A percentile compares a stretch with the other conserved stretches of the same genome.
Evolutionary conservation across 2,113 vertebrate species (phyloP).

Genomic region (Nematolebias whitei): DNA sequence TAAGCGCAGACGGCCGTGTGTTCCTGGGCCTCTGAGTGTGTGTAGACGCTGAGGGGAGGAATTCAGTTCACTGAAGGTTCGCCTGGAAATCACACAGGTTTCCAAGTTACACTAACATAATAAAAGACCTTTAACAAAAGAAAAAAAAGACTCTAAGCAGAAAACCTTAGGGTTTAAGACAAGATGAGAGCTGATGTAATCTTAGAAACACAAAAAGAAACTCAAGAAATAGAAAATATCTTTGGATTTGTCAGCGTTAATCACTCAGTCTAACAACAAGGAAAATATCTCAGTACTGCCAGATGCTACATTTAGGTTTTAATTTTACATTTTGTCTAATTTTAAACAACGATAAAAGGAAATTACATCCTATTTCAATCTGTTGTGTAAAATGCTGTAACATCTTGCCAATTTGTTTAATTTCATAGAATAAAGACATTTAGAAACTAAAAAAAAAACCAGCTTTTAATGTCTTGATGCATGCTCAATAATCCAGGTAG

Average conservation of each 20-base stretch:
- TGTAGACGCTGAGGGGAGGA: slow-evolving; percentile 44
- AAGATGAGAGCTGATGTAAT: slow-evolving; percentile 25
- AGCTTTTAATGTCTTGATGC: no score
- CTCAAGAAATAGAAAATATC: slow-evolving; percentile 16
- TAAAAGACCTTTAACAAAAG: background rate
- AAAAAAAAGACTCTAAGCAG: background rate
- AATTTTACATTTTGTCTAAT: background rate
- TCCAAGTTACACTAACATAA: slow-evolving; percentile 25
- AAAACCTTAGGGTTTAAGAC: background rate
- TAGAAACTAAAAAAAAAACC: no score
- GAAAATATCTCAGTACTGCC: background rate
- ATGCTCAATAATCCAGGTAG: no score
- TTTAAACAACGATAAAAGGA: no score
- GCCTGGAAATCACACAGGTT: slow-evolving; percentile 57
- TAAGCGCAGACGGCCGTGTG: slow-evolving; percentile 64
- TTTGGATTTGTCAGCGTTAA: background rate
- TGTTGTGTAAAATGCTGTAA: no score
- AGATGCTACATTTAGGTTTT: background rate
- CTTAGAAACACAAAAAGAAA: slow-evolving; percentile 3
- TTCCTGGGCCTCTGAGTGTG: slow-evolving; percentile 57
- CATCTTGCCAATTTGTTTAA: no score
- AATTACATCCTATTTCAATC: no score
- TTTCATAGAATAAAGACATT: no score
- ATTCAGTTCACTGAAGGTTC: slow-evolving; percentile 24
- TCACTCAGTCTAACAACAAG: no score